phyloP scores from a whole-genome alignment of 2,113 vertebrate genomes.

The Monarcha castaneiventris region DNA sequence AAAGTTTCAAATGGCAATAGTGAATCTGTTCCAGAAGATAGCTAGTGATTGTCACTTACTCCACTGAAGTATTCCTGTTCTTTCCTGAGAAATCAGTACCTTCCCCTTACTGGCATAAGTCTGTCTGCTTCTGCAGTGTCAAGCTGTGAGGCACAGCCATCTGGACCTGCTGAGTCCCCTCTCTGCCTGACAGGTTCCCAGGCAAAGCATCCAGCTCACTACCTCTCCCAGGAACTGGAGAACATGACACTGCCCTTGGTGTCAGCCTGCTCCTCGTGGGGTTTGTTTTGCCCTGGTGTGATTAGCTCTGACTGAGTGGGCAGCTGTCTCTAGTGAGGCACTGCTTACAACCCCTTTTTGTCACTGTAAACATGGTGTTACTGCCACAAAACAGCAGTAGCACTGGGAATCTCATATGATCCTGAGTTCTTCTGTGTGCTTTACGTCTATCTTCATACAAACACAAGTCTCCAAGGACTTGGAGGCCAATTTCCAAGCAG shows the following conservation, averaged over 20 bases:
- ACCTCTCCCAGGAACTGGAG: not conserved
- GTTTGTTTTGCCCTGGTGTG: not conserved
- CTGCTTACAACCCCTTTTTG: not conserved
- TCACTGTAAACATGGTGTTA: not conserved
- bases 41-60: not conserved
- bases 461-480: not conserved
- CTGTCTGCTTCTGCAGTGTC: not conserved
- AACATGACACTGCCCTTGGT: not conserved
- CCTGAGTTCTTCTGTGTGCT: not conserved
- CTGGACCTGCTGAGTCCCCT: not conserved
- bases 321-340: not conserved
- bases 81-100: not conserved
- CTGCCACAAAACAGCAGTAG: not conserved
- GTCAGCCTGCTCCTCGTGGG: not conserved
- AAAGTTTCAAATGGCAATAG: not conserved
- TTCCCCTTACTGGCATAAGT: rapidly evolving
- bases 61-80: not conserved
- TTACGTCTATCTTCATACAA: not conserved
- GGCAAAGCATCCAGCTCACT: not conserved
- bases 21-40: not conserved
- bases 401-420: not conserved
- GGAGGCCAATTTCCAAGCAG: not conserved
- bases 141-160: not conserved
- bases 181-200: not conserved
- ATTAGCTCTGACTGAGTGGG: not conserved